Evolutionary conservation across 2,113 vertebrate genomes (phyloP).

Genomic region (Damaliscus lunatus): DNA sequence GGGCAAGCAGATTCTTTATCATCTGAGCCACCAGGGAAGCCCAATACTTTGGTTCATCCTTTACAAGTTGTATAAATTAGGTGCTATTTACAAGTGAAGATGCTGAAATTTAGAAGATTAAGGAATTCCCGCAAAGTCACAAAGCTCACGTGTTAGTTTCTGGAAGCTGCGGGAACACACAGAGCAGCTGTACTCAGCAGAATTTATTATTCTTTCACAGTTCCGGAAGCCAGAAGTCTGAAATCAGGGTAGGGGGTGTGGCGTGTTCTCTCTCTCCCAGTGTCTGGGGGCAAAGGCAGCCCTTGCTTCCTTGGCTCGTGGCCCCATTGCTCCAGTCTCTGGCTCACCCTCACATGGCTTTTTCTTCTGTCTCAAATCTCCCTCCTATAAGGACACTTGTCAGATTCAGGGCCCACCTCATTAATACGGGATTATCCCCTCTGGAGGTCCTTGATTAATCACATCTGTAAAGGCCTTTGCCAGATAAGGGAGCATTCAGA

Average conservation of each 20-base stretch:
- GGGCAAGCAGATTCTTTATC: neutral
- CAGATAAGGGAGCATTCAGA: neutral
- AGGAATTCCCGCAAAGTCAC: neutral
- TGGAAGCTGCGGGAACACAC: accelerated
- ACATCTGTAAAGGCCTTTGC: neutral
- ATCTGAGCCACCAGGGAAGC: neutral
- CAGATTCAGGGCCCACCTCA: neutral
- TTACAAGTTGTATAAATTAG: neutral
- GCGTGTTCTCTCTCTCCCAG: neutral
- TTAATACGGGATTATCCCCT: accelerated
- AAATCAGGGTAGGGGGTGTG: neutral
- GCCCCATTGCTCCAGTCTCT: neutral
- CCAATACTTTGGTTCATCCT: neutral
- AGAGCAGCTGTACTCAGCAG: neutral
- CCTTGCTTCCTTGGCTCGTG: neutral
- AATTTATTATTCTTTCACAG: neutral
- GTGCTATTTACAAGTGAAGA: neutral
- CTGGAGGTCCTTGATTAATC: neutral
- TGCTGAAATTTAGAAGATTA: neutral
- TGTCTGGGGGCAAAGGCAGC: neutral
- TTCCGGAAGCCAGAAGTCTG: neutral
- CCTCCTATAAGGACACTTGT: neutral
- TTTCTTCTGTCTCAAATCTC: neutral
- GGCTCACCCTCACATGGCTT: neutral
- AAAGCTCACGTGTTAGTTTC: accelerated